Conservation (phyloP, 2,113 vertebrate genomes). For the Casuarius casuarius region DNA sequence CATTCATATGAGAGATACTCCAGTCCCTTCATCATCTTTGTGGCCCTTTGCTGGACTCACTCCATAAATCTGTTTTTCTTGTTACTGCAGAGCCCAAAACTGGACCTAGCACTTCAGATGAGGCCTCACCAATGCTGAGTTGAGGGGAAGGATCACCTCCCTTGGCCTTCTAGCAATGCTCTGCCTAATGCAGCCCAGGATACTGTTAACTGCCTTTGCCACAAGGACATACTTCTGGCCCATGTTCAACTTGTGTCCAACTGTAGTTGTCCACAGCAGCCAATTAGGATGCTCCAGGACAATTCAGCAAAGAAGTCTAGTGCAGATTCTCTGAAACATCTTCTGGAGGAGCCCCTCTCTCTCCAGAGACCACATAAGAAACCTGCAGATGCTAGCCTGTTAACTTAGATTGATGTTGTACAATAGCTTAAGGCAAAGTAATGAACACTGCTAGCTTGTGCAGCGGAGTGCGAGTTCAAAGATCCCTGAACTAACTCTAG, state of each 20-base stretch:
- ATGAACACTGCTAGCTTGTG: not conserved
- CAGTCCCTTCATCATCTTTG: not conserved
- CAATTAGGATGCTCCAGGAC: not conserved
- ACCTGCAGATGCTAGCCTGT: not conserved
- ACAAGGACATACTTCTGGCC: too few species aligned
- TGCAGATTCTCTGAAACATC: not conserved
- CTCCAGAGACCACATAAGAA: not conserved
- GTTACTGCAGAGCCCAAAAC: not conserved
- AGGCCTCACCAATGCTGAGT: too few species aligned
- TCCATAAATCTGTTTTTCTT: not conserved
- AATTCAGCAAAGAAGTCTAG: not conserved
- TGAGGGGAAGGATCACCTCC: too few species aligned
- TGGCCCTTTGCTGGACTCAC: not conserved
- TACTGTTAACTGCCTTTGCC: too few species aligned
- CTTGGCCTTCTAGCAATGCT: too few species aligned
- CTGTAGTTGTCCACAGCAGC: not conserved
- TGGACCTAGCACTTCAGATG: too few species aligned
- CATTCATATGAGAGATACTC: not conserved
- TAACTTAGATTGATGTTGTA: not conserved
- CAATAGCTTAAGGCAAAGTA: not conserved
- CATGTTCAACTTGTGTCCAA: too few species aligned
- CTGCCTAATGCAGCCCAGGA: too few species aligned
- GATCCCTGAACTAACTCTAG: not conserved
- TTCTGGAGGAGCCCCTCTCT: not conserved
- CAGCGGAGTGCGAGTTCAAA: not conserved